Evolutionary conservation across 2,888 invertebrate species (phyloP), one percentile per base, ranked within the genome.

Genomic region (Eupithecia tripunctaria): DNA sequence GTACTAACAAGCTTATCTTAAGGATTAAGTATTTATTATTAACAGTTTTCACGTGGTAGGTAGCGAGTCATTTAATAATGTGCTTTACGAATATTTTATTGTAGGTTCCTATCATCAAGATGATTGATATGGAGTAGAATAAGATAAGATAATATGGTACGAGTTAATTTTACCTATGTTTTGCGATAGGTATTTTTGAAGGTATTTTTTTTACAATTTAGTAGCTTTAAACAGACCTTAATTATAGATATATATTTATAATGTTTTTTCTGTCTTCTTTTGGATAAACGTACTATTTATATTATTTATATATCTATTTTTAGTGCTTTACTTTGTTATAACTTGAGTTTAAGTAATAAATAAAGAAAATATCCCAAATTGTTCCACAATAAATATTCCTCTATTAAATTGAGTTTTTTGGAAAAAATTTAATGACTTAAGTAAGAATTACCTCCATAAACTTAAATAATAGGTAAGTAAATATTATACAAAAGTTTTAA

Each of bases 21-120:
- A n/a, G 47, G n/a, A 47, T 41, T 41, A 47, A 32, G 32, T 32
- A 32, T n/a, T n/a, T 47, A 47, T 47, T 47, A 8, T 47, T 14
- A n/a, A n/a, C 47, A 8, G 10, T 47, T 47, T n/a, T 47, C 47
- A n/a, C n/a, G 47, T 47, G 47, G 47, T 7, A 43, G 15, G 18
- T 47, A 47, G n/a, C 47, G n/a, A 47, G 47, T 47, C 47, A 47
- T 47, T n/a, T n/a, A n/a, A 47, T 51, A 51, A 21, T 51, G 21
- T 47, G n/a, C 7, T 2, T 18, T 43, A 43, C 18, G 18, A 51
- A 51, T 8, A 51, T 51, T 51, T 51, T 51, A 51, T 10, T 51
- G 32, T 32, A 32, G 1, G 15, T 43, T 10, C 51, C 21, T 10
- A 51, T 8, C 51, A 51, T 51, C 51, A 51, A 51, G 51, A 21